These are phyloP conservation scores for Pissodes strobi DNA, from an alignment of 1,140 invertebrate species.

Conservation along the genomic window DNA sequence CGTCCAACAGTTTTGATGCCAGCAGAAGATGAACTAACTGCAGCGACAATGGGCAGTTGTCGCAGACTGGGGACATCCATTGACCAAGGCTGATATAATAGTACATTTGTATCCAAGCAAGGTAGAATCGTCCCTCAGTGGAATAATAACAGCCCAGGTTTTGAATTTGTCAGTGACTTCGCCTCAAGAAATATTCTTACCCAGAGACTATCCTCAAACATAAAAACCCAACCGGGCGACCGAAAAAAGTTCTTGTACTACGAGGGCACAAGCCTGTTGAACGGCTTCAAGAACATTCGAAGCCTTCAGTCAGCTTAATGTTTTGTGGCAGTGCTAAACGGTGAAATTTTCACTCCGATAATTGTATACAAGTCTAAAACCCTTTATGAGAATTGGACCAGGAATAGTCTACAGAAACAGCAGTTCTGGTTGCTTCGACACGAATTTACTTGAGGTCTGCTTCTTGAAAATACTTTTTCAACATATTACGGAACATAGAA, in stretches of 20 bases:
- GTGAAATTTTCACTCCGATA: not conserved
- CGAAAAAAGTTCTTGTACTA: not conserved
- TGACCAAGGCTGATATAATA: not conserved
- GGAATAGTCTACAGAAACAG: no score
- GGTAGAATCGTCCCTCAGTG: not conserved
- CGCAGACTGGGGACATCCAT: not conserved
- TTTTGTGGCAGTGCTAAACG: not conserved
- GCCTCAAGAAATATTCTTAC: not conserved
- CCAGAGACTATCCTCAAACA: not conserved
- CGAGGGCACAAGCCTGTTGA: not conserved
- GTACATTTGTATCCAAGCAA: not conserved
- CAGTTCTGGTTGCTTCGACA: not conserved
- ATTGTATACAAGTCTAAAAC: not conserved
- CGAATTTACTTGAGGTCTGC: not conserved
- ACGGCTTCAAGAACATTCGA: not conserved
- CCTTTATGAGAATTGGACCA: not conserved
- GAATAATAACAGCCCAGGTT: not conserved
- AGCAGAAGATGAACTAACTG: not conserved
- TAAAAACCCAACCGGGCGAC: not conserved
- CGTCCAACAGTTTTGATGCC: not conserved
- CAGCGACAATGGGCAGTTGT: not conserved
- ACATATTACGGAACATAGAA: no score
- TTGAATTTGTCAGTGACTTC: not conserved
- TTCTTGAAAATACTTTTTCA: not conserved
- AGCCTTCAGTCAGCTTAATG: not conserved